These are phyloP conservation scores for Colostygia pectinataria DNA, from an alignment of 2,888 invertebrate genomes.

Conservation along the genomic window DNA sequence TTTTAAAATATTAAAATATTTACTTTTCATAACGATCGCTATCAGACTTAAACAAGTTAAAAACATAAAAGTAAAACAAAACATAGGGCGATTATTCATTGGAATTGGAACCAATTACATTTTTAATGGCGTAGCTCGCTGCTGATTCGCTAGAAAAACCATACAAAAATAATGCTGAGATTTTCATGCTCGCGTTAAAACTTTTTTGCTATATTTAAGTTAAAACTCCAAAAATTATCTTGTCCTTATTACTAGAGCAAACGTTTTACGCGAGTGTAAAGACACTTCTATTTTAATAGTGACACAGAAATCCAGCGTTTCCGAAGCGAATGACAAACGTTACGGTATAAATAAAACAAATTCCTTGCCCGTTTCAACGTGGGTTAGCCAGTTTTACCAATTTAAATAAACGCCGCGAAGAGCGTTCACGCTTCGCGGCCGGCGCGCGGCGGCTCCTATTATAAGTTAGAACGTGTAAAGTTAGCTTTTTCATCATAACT, in stretches of 20 bases:
- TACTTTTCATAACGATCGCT: constrained; percentile 16
- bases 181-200: too few species aligned
- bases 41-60: neutral
- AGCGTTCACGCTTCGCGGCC: too few species aligned
- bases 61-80: neutral
- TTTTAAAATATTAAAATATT: constrained; percentile 22
- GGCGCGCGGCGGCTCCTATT: too few species aligned
- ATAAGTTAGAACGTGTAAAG: too few species aligned
- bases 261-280: constrained; percentile 34
- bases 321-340: constrained; percentile 57
- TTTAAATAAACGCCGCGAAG: constrained; percentile 14
- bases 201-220: too few species aligned
- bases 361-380: constrained; percentile 31
- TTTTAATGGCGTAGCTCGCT: too few species aligned
- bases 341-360: constrained; percentile 56
- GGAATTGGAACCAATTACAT: neutral
- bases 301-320: constrained; percentile 53
- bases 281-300: constrained; percentile 55
- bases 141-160: too few species aligned
- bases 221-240: constrained; percentile 1
- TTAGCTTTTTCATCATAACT: too few species aligned
- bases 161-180: too few species aligned
- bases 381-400: constrained; percentile 22
- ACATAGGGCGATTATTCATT: neutral
- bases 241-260: constrained; percentile 26